phyloP scores from a whole-genome alignment of 1,140 invertebrate species.

The Neuroterus valhalla region DNA sequence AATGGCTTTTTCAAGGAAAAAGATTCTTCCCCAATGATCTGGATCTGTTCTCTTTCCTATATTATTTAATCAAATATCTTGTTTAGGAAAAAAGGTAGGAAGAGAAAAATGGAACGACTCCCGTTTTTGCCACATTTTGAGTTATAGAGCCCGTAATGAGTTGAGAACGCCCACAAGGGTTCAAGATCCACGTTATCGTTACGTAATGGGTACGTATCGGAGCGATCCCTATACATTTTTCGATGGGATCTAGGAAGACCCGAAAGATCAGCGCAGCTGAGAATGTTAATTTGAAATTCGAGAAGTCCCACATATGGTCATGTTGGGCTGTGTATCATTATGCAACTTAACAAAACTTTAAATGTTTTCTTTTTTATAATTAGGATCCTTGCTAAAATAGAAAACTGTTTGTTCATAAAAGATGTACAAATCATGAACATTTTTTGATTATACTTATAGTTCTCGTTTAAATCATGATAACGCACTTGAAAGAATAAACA shows the following conservation, averaged over 20 bases:
- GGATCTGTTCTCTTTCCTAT: not conserved
- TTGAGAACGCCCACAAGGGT: conserved; percentile 2
- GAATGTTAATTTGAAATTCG: conserved; percentile 17
- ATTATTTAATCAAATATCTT: not conserved
- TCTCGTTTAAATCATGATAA: too few species aligned
- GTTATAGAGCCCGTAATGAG: not conserved
- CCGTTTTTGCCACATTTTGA: conserved; percentile 1
- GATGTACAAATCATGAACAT: too few species aligned
- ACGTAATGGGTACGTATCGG: not conserved
- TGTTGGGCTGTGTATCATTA: conserved; percentile 13
- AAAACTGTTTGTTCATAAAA: too few species aligned
- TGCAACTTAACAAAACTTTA: not conserved
- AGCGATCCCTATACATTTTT: not conserved
- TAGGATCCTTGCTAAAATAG: too few species aligned
- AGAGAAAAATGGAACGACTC: not conserved
- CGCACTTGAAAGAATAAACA: too few species aligned
- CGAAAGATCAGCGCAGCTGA: not conserved
- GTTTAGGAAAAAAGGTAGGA: not conserved
- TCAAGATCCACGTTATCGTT: not conserved
- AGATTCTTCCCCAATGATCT: not conserved
- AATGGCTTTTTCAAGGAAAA: not conserved
- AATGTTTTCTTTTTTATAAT: not conserved
- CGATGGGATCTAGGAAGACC: conserved; percentile 14
- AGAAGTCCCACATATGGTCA: not conserved
- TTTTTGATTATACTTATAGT: too few species aligned